Base-by-base conservation (phyloP, 1,140 invertebrate genomes). In the Leptopilina clavipes region DNA sequence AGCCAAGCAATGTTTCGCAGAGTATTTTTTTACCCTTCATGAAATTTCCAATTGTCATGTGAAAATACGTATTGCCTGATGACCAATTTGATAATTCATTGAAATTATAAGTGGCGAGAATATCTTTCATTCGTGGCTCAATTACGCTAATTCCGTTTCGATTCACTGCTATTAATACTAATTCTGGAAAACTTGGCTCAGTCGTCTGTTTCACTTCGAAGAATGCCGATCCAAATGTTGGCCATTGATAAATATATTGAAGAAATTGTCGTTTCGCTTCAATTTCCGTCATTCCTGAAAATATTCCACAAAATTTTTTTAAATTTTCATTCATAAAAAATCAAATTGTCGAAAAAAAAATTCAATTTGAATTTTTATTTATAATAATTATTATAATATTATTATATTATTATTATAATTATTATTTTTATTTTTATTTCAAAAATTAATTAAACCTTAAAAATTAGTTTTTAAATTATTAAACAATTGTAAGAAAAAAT, bases 41-140 rank as follows among this genome's bases (percentile, higher is more conserved):
- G 78, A 99, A 92, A 90, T 98, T 99, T 7, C 97, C 98, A 84
- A 99, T 99, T 6, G 99, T 99, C 98, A 99, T 99, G 88, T 99
- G 98, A 93, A 99, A 99, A 86, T 99, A 99, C 0, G 97, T 99
- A 89, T 99, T 97, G 73, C 98, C 98, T 19, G 98, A 99, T 19
- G 98, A 99, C 98, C 98, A 99, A 91, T 99, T 99, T 43, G 98
- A 99, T 89, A 99, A 99, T 89, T 97, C 94, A 6, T 97, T 99
- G 90, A 99, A 99, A 18, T 98, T 98, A 92, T 99, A 97, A 1
- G 97, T 99, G n/a, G 98, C 96, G 71, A 99, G 91, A 84, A 99
- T 97, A 81, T 99, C 97, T 97, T 99, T 99, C 19, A 96, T 95
- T 85, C 98, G 95, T 31, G 98, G 98, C 93, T 99, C 96, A 86